Evolutionary conservation across 1,140 invertebrate genomes (phyloP), one percentile per base, ranked within the genome.

Genomic region (Drosophila willistoni): DNA sequence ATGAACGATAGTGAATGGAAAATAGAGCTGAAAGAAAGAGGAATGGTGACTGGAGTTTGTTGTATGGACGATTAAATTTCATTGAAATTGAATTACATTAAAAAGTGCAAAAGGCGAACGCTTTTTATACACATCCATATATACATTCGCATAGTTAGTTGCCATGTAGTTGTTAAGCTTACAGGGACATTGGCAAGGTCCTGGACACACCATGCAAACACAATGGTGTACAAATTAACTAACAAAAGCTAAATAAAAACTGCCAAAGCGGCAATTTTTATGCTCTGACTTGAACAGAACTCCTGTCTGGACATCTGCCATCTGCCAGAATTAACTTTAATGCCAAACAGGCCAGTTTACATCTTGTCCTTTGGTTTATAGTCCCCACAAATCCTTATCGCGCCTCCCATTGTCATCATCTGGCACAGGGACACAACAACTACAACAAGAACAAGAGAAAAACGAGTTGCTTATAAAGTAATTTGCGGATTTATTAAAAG

Each of bases 71-170:
- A 89, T 89, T 89, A 89, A 89, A 89, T 89, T 89, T 89, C 84
- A 89, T 89, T 89, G 84, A 89, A 89, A 89, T 89, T 84, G 84
- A 89, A 89, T 89, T 90, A 89, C 84, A 89, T 89, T 89, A 84
- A 89, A 89, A 78, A 87, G 84, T 84, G 84, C 80, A 87, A 87
- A 87, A 87, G 80, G 84, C 84, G 72, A 83, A 66, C 62, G 59
- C n/a, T 51, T 51, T 65, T 75, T 71, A 67, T 59, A 73, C 10
- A 51, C 9, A 44, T 17, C 17, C 14, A 2, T 47, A 47, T 7
- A 12, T 29, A 29, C 29, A 29, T 29, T 29, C 29, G 29, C 6
- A 12, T 51, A 51, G 44, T 51, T 22, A 51, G 44, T 51, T 51
- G 44, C 44, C 44, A 51, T 51, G 44, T 22, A 51, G 44, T 51